Evolutionary conservation across 2,797 vertebrate genomes (phyloP).

Genomic region (Novumbra hubbsi): DNA sequence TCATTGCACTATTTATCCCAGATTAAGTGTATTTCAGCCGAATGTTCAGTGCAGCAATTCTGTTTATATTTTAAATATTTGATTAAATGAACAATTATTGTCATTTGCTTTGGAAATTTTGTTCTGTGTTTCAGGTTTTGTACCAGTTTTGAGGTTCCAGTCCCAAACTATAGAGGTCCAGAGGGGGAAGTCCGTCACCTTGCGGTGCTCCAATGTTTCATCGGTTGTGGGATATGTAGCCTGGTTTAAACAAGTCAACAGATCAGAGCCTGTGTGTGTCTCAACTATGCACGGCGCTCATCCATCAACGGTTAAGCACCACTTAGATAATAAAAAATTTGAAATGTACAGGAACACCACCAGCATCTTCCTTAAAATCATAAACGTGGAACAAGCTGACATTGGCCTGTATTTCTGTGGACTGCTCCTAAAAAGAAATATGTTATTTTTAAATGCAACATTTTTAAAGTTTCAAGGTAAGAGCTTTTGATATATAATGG

Average conservation of each 20-base stretch:
- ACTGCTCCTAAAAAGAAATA: background rate
- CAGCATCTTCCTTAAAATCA: background rate
- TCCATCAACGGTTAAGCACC: background rate
- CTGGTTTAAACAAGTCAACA: background rate
- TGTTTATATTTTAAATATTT: background rate
- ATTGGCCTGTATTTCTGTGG: slow-evolving; percentile 4
- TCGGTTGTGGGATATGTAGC: background rate
- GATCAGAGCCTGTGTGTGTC: background rate
- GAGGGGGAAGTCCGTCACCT: background rate
- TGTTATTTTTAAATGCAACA: background rate
- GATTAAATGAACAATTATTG: background rate
- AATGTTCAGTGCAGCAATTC: background rate
- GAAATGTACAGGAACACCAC: background rate
- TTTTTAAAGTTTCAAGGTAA: background rate
- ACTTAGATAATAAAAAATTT: background rate
- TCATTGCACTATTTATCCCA: background rate
- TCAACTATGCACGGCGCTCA: background rate
- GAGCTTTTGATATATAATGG: background rate
- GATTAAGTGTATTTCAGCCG: background rate
- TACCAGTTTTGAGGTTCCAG: background rate
- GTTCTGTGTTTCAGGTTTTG: background rate
- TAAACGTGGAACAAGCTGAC: background rate
- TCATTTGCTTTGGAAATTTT: background rate
- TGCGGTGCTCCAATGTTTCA: background rate
- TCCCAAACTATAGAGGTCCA: background rate